These are phyloP conservation scores for Drosophila subquinaria DNA, from an alignment of 2,888 invertebrate genomes.

Conservation along the genomic window DNA sequence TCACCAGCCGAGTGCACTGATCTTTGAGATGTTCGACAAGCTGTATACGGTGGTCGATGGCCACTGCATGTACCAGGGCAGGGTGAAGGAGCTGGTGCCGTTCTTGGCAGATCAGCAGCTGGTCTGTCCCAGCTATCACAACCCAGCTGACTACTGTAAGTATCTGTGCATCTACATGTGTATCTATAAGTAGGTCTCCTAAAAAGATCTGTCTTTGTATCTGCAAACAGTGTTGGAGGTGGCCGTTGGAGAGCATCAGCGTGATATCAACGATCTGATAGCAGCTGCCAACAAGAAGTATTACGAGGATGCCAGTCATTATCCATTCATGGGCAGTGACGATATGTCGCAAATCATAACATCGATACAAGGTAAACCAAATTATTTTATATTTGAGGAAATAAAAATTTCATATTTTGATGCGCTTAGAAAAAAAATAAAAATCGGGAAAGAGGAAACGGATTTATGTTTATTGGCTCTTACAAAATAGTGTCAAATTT, in stretches of 20 bases:
- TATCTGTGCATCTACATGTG: background rate
- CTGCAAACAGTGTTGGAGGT: conserved; percentile 92
- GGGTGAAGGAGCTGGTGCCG: conserved; percentile 90
- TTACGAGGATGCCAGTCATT: conserved; percentile 81
- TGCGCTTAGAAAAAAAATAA: too few relatives aligned
- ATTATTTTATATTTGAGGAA: too few relatives aligned
- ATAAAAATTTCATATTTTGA: too few relatives aligned
- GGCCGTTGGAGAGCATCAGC: conserved; percentile 94
- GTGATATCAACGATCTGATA: conserved; percentile 88
- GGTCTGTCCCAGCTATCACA: conserved; percentile 96
- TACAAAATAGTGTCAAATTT: too few relatives aligned
- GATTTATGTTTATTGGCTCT: too few relatives aligned
- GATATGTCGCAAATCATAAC: conserved; percentile 75
- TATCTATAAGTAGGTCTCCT: too few relatives aligned
- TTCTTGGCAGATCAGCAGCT: conserved; percentile 91
- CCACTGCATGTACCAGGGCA: conserved; percentile 93
- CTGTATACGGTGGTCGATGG: conserved; percentile 94
- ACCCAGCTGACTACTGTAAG: conserved; percentile 98
- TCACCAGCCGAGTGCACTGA: conserved; percentile 96
- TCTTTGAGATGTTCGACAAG: conserved; percentile 97
- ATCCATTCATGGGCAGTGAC: conserved; percentile 57
- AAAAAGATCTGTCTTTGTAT: too few relatives aligned
- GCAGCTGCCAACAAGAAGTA: conserved; percentile 86
- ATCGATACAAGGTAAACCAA: conserved; percentile 61
- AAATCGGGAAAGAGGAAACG: too few relatives aligned